A percentile compares a stretch with the other conserved stretches of the same genome.
Evolutionary conservation across 1,140 invertebrate genomes (phyloP).

Genomic region (Aphelenchoides besseyi): DNA sequence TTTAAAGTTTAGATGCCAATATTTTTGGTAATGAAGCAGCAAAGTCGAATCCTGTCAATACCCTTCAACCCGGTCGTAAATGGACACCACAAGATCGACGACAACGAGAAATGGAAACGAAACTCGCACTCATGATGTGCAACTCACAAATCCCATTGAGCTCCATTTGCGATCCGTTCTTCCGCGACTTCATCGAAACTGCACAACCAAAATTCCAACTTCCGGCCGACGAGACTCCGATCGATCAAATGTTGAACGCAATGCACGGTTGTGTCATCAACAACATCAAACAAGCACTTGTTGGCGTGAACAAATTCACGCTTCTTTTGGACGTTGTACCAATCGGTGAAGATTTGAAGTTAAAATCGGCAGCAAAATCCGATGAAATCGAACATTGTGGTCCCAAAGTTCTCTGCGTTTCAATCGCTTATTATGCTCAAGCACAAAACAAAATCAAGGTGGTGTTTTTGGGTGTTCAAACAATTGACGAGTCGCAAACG

Average conservation of each 20-base stretch:
- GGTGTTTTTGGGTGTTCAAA: slow-evolving; percentile 34
- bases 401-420: slow-evolving; percentile 22
- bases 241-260: slow-evolving; percentile 39
- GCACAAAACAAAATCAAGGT: slow-evolving; percentile 27
- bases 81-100: slow-evolving; percentile 39
- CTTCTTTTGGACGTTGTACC: slow-evolving; percentile 33
- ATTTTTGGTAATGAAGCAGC: slow-evolving; percentile 10
- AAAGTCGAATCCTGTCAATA: slow-evolving; percentile 23
- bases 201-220: slow-evolving; percentile 51
- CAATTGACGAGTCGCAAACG: slow-evolving; percentile 17
- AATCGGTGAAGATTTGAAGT: neutral
- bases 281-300: slow-evolving; percentile 32
- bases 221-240: slow-evolving; percentile 29
- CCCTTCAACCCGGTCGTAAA: slow-evolving; percentile 18
- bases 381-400: slow-evolving; percentile 17
- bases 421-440: slow-evolving; percentile 27
- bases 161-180: slow-evolving; percentile 36
- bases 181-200: slow-evolving; percentile 51
- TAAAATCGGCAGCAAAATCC: neutral
- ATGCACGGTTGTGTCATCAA: slow-evolving; percentile 19
- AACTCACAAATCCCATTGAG: slow-evolving; percentile 36
- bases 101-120: slow-evolving; percentile 37
- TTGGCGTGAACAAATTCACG: slow-evolving; percentile 24
- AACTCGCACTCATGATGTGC: slow-evolving; percentile 37
- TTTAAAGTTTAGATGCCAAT: neutral